A percentile compares a stretch with the other conserved stretches of the same genome.
Evolutionary conservation across 2,888 invertebrate species (phyloP).

Genomic region (Cataglyphis albicans): DNA sequence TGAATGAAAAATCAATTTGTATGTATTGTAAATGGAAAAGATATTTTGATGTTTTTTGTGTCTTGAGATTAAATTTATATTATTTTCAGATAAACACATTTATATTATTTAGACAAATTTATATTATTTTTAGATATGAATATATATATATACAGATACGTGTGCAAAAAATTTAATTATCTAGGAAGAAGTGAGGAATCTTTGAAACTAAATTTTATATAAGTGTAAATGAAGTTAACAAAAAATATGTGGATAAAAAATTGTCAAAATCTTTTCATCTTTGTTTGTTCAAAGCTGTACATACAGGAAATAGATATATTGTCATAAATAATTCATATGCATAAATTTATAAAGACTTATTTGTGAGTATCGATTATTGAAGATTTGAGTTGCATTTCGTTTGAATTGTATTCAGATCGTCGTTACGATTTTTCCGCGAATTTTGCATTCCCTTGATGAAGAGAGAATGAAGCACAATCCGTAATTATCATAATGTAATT

Average conservation of each 20-base stretch:
- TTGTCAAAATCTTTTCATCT: slow-evolving; percentile 7
- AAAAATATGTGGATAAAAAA: slow-evolving; percentile 23
- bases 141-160: too few relatives aligned
- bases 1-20: not conserved
- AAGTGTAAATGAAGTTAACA: not conserved
- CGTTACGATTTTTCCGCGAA: not conserved
- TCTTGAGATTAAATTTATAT: not conserved
- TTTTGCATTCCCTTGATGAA: not conserved
- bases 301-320: not conserved
- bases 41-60: not conserved
- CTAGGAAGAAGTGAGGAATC: not conserved
- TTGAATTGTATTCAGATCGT: not conserved
- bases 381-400: not conserved
- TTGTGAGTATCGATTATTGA: slow-evolving; percentile 8
- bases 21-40: not conserved
- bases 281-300: not conserved
- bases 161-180: not conserved
- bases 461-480: not conserved
- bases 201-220: not conserved
- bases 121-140: slow-evolving; percentile 11
- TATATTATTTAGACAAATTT: not conserved
- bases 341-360: slow-evolving; percentile 11
- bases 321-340: slow-evolving; percentile 7
- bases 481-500: not conserved
- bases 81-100: not conserved